Conservation (phyloP, 1,140 invertebrate species). For the Littorina saxatilis region DNA sequence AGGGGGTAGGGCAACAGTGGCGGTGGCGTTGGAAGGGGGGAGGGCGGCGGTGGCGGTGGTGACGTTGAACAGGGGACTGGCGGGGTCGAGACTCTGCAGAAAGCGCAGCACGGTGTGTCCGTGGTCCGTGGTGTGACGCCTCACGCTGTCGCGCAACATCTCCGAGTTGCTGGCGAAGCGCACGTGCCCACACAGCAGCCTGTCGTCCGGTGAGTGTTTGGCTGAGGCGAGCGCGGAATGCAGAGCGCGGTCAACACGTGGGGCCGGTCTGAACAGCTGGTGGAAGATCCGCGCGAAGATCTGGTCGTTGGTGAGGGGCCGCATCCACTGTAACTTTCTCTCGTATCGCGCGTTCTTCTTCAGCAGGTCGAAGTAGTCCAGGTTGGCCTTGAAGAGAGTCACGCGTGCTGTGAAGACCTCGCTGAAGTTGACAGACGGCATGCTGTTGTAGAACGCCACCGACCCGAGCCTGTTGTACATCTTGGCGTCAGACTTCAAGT, state of each 20-base stretch:
- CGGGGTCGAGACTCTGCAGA: constrained; percentile 20
- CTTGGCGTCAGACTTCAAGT: background rate
- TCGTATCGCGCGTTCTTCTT: constrained; percentile 13
- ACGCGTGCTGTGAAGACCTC: constrained; percentile 8
- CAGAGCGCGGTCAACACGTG: background rate
- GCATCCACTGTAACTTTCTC: constrained; percentile 30
- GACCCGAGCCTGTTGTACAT: background rate
- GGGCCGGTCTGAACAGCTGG: constrained; percentile 30
- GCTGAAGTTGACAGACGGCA: constrained; percentile 7
- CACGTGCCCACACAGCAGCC: constrained; percentile 46
- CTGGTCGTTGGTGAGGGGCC: background rate
- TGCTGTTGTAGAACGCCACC: background rate
- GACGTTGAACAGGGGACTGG: background rate
- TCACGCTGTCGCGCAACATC: constrained; percentile 1
- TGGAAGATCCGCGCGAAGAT: constrained; percentile 15
- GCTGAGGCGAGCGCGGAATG: constrained; percentile 13
- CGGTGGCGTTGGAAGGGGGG: background rate
- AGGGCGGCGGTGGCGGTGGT: background rate
- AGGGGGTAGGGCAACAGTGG: background rate
- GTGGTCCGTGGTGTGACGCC: background rate
- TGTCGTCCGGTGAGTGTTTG: background rate
- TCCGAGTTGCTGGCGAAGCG: constrained; percentile 29
- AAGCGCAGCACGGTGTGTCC: constrained; percentile 42
- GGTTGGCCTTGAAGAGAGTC: constrained; percentile 39
- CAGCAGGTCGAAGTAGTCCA: constrained; percentile 24